Percentiles rank a stretch among this genome's conserved stretches.
These are phyloP conservation scores for Delphinapterus leucas DNA, from an alignment of 2,113 vertebrate species.

Conservation along the genomic window DNA sequence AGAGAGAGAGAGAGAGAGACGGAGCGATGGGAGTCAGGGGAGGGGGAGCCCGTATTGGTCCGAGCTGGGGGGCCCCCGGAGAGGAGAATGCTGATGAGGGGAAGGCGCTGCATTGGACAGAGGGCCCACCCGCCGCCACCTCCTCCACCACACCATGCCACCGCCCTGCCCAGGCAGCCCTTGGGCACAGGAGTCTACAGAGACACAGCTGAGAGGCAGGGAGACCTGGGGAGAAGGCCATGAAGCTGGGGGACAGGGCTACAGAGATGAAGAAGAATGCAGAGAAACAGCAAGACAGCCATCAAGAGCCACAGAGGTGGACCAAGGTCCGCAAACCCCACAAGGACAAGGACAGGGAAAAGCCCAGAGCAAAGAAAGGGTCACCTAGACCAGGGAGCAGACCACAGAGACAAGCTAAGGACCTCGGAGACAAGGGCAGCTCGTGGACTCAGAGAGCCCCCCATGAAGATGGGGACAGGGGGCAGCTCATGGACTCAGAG, in stretches of 20 bases:
- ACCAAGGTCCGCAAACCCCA: neutral
- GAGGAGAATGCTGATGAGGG: slow-evolving; percentile 76
- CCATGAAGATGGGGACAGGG: neutral
- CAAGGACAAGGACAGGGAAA: slow-evolving; percentile 9
- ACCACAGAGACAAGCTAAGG: neutral
- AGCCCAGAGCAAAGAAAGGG: neutral
- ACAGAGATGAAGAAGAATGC: slow-evolving; percentile 25
- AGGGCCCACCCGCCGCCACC: slow-evolving; percentile 57
- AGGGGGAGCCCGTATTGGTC: slow-evolving; percentile 64
- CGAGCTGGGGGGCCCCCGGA: slow-evolving; percentile 10
- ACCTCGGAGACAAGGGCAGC: neutral
- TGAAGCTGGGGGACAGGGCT: neutral
- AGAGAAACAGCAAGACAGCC: slow-evolving; percentile 4
- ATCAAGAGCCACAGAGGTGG: neutral
- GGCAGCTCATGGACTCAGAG: neutral
- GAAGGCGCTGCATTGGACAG: slow-evolving; percentile 65
- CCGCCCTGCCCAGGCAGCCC: slow-evolving; percentile 61
- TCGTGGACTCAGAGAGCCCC: neutral
- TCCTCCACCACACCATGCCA: slow-evolving; percentile 63
- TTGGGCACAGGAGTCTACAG: neutral
- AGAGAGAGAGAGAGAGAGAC: neutral
- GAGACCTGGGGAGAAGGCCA: slow-evolving; percentile 9
- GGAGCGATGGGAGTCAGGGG: slow-evolving; percentile 34
- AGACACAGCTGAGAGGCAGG: neutral
- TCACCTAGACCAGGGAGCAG: neutral